phyloP scores from a whole-genome alignment of 2,797 vertebrate species.

The Takifugu ocellatus region DNA sequence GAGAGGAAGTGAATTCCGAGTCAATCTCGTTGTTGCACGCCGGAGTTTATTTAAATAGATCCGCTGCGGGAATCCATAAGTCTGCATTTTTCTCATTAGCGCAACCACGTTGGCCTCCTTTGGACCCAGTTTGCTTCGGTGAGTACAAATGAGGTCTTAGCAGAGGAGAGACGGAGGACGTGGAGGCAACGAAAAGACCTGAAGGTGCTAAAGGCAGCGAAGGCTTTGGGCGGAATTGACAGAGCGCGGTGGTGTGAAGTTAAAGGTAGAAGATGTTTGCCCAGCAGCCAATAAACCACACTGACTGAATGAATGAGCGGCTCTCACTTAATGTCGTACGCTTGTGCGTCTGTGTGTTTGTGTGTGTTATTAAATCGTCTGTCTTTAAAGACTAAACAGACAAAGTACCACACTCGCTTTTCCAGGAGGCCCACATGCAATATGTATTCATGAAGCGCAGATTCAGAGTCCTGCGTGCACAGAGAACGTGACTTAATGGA shows the following conservation, averaged over 20 bases:
- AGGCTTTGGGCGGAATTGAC: constrained; percentile 25
- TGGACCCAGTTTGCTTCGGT: constrained; percentile 45
- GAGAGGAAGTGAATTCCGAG: constrained; percentile 17
- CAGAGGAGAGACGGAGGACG: constrained; percentile 28
- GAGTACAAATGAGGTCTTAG: constrained; percentile 63
- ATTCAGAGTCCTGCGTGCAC: constrained; percentile 17
- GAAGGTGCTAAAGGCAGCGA: constrained; percentile 30
- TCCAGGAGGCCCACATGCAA: constrained; percentile 50
- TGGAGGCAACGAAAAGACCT: constrained; percentile 29
- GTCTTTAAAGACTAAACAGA: constrained; percentile 36
- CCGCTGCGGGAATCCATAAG: constrained; percentile 25
- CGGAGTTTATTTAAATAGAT: constrained; percentile 39
- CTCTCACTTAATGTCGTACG: constrained; percentile 14
- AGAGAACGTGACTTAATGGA: too few species aligned
- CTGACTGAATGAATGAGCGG: constrained; percentile 35
- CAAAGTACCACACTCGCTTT: constrained; percentile 51
- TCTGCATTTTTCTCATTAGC: constrained; percentile 59
- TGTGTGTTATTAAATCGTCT: constrained; percentile 33
- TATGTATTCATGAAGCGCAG: constrained; percentile 63
- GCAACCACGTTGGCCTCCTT: constrained; percentile 44
- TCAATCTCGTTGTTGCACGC: constrained; percentile 40
- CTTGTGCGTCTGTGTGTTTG: constrained; percentile 7
- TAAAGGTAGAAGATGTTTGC: constrained; percentile 28
- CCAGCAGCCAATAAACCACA: constrained; percentile 40
- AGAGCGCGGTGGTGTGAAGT: constrained; percentile 32